Evolutionary conservation across 2,888 invertebrate species (phyloP).

Genomic region (Gymnocheta viridis): DNA sequence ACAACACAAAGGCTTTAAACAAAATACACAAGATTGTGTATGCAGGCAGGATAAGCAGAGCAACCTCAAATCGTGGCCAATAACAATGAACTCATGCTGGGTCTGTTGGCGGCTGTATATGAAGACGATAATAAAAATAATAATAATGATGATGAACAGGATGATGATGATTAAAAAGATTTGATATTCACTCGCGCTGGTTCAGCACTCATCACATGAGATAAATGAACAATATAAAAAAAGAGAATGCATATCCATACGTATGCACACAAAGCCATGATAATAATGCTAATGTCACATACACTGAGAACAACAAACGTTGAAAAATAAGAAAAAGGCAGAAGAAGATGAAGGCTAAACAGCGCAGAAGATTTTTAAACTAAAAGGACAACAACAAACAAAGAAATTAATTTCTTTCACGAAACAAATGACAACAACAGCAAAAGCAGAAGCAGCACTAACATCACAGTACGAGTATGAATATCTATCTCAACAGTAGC

Average conservation of each 20-base stretch:
- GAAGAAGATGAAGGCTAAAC: not conserved
- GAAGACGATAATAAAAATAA: constrained; percentile 46
- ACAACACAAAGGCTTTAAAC: constrained; percentile 47
- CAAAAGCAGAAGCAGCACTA: constrained; percentile 35
- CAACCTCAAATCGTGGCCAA: constrained; percentile 65
- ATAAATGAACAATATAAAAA: constrained; percentile 55
- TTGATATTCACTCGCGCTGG: constrained; percentile 52
- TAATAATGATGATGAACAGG: constrained; percentile 19
- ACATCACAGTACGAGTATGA: constrained; percentile 13
- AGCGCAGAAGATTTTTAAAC: constrained; percentile 46
- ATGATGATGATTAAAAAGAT: constrained; percentile 36
- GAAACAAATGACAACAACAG: constrained; percentile 59
- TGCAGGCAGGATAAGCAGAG: constrained; percentile 57
- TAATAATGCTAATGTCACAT: constrained; percentile 63
- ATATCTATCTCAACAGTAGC: constrained; percentile 49
- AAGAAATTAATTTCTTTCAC: constrained; percentile 67
- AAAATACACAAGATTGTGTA: constrained; percentile 32
- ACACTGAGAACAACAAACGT: constrained; percentile 30
- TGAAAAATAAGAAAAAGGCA: not conserved
- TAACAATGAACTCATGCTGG: constrained; percentile 67
- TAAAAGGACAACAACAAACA: constrained; percentile 70
- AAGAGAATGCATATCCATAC: not conserved
- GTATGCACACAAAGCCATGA: constrained; percentile 34
- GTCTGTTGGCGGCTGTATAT: constrained; percentile 67
- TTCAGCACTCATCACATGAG: constrained; percentile 56